A percentile compares a stretch with the other conserved stretches of the same genome.
These are phyloP conservation scores for Grantiella picta DNA, from an alignment of 2,113 vertebrate species.

Conservation along the genomic window DNA sequence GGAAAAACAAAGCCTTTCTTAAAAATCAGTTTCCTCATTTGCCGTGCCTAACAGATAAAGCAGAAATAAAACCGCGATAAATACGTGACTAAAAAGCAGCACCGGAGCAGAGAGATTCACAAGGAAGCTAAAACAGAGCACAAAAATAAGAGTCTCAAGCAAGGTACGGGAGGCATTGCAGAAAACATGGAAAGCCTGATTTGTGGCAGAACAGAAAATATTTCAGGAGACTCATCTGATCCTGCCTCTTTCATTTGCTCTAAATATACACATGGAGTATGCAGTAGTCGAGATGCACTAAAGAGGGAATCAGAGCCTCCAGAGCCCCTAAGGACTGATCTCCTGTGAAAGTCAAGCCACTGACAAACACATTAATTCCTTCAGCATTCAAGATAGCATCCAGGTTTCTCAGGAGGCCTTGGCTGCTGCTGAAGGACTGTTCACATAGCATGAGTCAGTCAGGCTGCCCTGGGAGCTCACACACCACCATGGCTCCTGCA, in stretches of 20 bases:
- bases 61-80: background rate
- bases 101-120: background rate
- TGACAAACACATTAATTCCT: slow-evolving; percentile 16
- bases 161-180: background rate
- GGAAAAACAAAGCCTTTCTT: background rate
- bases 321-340: background rate
- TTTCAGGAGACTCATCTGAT: slow-evolving; percentile 3
- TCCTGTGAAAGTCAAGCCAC: slow-evolving; percentile 3
- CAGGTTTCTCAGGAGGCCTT: background rate
- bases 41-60: background rate
- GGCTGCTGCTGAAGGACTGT: background rate
- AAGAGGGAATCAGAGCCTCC: slow-evolving; percentile 16
- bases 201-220: background rate
- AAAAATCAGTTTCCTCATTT: background rate
- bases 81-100: background rate
- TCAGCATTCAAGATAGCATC: background rate
- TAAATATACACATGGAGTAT: background rate
- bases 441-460: background rate
- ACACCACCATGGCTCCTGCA: background rate
- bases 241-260: background rate
- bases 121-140: background rate
- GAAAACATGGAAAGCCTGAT: background rate
- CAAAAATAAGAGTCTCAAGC: slow-evolving; percentile 9
- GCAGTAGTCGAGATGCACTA: background rate
- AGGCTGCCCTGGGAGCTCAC: background rate